Conservation (phyloP, 2,113 vertebrate genomes). For the Brachyhypopomus gauderio region DNA sequence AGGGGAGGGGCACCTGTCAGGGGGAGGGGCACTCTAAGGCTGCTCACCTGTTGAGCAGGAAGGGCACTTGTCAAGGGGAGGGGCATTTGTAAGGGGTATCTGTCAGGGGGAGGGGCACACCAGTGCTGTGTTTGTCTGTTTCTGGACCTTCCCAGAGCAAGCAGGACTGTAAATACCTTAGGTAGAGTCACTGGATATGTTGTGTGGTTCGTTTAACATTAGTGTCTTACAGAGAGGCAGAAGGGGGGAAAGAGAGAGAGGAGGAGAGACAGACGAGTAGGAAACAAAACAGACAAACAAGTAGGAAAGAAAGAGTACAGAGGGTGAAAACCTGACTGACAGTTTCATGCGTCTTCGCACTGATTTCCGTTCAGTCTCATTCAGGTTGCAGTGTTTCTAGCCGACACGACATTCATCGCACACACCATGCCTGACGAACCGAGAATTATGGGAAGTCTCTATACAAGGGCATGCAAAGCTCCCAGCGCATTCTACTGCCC, state of each 20-base stretch:
- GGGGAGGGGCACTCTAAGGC: background rate
- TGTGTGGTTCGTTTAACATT: constrained; percentile 22
- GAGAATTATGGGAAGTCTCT: background rate
- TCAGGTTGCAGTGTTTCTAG: background rate
- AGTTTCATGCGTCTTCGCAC: background rate
- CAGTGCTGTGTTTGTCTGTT: background rate
- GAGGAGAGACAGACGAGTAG: too few relatives aligned
- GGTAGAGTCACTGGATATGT: constrained; percentile 29
- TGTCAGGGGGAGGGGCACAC: background rate
- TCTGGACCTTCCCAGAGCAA: constrained; percentile 20
- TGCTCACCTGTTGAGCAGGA: too few relatives aligned
- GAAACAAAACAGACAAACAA: background rate
- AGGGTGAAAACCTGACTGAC: constrained; percentile 7
- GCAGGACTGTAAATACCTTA: constrained; percentile 35
- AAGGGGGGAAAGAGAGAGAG: background rate
- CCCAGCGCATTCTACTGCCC: too few relatives aligned
- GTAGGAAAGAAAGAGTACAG: background rate
- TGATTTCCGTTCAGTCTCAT: background rate
- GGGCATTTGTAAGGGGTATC: too few relatives aligned
- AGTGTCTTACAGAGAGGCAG: background rate
- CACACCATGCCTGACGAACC: background rate
- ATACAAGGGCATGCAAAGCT: background rate
- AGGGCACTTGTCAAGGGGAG: background rate
- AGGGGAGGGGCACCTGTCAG: background rate
- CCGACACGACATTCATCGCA: background rate